Evolutionary conservation across 2,797 vertebrate species (phyloP).

Genomic region (Apogon hyalosoma): DNA sequence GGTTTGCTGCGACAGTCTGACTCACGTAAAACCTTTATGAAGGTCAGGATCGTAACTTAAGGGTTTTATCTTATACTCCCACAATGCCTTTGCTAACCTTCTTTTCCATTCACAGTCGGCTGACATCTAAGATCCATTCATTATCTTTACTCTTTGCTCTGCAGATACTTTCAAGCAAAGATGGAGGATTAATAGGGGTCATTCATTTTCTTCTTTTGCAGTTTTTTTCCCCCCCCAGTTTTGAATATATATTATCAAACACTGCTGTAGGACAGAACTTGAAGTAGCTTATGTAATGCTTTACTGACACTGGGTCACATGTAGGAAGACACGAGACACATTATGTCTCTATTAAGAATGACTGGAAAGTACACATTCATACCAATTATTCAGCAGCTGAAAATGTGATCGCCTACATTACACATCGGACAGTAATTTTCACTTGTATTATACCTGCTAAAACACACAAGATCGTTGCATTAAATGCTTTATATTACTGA

Average conservation of each 20-base stretch:
- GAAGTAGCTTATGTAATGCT: neutral
- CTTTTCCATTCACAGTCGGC: conserved; percentile 23
- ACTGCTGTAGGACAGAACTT: neutral
- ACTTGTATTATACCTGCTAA: neutral
- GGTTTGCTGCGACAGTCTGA: conserved; percentile 8
- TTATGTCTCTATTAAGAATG: neutral
- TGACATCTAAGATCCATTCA: conserved; percentile 27
- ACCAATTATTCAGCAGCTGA: neutral
- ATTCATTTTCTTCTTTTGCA: conserved; percentile 28
- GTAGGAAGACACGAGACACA: neutral
- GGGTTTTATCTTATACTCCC: conserved; percentile 15
- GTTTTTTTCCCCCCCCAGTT: conserved; percentile 1
- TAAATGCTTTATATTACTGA: neutral
- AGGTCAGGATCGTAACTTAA: conserved; percentile 2
- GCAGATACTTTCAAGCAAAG: conserved; percentile 51
- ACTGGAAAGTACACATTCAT: neutral
- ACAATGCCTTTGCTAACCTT: conserved; percentile 1
- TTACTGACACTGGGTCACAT: neutral
- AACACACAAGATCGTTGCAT: neutral
- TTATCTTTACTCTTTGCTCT: conserved; percentile 33
- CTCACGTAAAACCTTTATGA: conserved; percentile 1
- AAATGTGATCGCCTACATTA: neutral
- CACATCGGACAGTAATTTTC: neutral
- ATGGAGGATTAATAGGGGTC: conserved; percentile 58
- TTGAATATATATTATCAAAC: conserved; percentile 11